Conservation (phyloP, 2,113 vertebrate species). For the Phoxinus phoxinus region DNA sequence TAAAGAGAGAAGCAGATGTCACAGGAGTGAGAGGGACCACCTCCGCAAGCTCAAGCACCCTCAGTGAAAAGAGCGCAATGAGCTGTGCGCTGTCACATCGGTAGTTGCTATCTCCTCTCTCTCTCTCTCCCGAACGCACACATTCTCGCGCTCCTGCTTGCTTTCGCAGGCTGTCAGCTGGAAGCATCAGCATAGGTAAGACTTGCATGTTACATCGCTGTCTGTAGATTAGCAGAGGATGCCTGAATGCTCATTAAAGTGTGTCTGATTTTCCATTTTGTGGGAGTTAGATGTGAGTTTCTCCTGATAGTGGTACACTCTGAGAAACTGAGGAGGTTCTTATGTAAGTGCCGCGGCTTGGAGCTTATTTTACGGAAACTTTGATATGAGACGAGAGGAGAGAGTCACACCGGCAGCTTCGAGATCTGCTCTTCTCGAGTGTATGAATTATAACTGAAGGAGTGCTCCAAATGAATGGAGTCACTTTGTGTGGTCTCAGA, state of each 20-base stretch:
- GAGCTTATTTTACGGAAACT: slow-evolving; percentile 62
- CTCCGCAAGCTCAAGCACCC: slow-evolving; percentile 70
- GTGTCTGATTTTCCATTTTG: neutral
- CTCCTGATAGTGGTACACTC: neutral
- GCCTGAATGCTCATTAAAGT: slow-evolving; percentile 25
- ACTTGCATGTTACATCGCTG: slow-evolving; percentile 17
- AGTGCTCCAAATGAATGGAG: slow-evolving; percentile 25
- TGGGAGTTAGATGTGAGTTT: slow-evolving; percentile 36
- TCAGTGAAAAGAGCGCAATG: slow-evolving; percentile 69
- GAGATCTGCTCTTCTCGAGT: slow-evolving; percentile 22
- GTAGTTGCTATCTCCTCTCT: slow-evolving; percentile 32
- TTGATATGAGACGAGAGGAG: slow-evolving; percentile 41
- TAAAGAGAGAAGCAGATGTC: slow-evolving; percentile 78
- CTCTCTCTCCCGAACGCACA: slow-evolving; percentile 45
- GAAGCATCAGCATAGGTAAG: slow-evolving; percentile 42
- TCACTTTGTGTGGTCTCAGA: slow-evolving; percentile 25
- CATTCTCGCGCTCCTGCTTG: slow-evolving; percentile 44
- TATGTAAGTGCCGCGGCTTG: slow-evolving; percentile 47
- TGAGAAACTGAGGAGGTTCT: slow-evolving; percentile 31
- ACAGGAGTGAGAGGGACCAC: slow-evolving; percentile 77
- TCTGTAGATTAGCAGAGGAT: slow-evolving; percentile 13
- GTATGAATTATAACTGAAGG: slow-evolving; percentile 44
- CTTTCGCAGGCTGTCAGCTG: slow-evolving; percentile 55
- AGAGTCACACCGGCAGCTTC: neutral
- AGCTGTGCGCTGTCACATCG: slow-evolving; percentile 65